Evolutionary conservation across 2,113 vertebrate species (phyloP).

Genomic region (Smithornis capensis): DNA sequence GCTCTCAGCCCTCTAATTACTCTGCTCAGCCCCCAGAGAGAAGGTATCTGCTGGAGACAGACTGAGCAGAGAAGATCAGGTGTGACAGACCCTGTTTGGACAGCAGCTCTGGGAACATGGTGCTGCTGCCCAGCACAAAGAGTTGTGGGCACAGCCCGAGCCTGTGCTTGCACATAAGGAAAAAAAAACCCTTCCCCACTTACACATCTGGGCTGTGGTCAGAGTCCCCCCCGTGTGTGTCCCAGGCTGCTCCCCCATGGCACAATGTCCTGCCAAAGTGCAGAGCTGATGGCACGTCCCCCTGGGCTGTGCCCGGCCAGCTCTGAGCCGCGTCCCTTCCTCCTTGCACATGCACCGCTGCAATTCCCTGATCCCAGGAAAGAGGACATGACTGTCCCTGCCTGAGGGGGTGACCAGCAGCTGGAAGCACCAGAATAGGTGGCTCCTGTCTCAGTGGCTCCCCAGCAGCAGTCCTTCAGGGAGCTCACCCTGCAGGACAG

Average conservation of each 20-base stretch:
- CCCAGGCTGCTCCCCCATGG: background rate
- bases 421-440: background rate
- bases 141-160: background rate
- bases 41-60: background rate
- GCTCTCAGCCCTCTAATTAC: constrained; percentile 46
- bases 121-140: constrained; percentile 15
- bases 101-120: background rate
- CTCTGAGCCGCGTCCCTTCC: background rate
- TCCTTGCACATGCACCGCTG: accelerated
- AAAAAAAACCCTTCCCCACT: background rate
- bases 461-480: background rate
- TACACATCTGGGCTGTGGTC: background rate
- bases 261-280: accelerated
- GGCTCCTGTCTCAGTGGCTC: background rate
- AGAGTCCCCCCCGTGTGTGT: accelerated
- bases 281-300: background rate
- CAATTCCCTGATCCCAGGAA: background rate
- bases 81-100: background rate
- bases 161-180: background rate
- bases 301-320: background rate
- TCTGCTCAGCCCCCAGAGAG: constrained; percentile 9
- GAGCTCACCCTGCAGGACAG: background rate
- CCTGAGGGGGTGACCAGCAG: background rate
- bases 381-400: background rate
- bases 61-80: constrained; percentile 17